Evolutionary conservation across 1,140 invertebrate species (phyloP).

Genomic region (Drosophila triauraria): DNA sequence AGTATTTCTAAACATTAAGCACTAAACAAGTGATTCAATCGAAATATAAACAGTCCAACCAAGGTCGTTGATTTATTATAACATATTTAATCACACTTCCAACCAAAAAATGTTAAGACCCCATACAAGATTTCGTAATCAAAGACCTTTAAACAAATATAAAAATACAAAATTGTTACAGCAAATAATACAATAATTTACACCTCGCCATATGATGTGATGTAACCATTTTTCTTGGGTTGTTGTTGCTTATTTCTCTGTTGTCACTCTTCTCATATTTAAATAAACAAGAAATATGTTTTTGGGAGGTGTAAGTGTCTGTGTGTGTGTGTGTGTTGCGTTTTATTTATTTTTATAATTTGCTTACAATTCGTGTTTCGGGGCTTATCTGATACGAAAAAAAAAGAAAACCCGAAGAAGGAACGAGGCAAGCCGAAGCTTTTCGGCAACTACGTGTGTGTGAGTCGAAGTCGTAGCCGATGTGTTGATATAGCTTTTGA

Average conservation of each 20-base stretch:
- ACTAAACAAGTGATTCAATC: constrained; percentile 5
- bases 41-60: not conserved
- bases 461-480: constrained; percentile 41
- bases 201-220: constrained; percentile 54
- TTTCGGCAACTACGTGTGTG: constrained; percentile 10
- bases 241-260: constrained; percentile 16
- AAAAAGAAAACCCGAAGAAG: constrained; percentile 30
- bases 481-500: constrained; percentile 67
- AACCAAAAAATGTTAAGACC: not conserved
- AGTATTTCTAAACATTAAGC: not conserved
- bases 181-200: constrained; percentile 72
- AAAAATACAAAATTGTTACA: constrained; percentile 63
- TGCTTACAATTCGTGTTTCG: constrained; percentile 62
- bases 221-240: constrained; percentile 57
- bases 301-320: constrained; percentile 10
- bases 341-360: constrained; percentile 65
- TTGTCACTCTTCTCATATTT: constrained; percentile 63
- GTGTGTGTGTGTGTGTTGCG: constrained; percentile 4
- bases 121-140: constrained; percentile 43
- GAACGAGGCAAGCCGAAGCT: constrained; percentile 34
- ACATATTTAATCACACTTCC: constrained; percentile 17
- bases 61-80: constrained; percentile 13
- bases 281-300: constrained; percentile 65
- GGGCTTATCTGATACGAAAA: constrained; percentile 43
- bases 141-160: constrained; percentile 65